Evolutionary conservation across 2,797 vertebrate species (phyloP).

Genomic region (Eidolon dupreanum): DNA sequence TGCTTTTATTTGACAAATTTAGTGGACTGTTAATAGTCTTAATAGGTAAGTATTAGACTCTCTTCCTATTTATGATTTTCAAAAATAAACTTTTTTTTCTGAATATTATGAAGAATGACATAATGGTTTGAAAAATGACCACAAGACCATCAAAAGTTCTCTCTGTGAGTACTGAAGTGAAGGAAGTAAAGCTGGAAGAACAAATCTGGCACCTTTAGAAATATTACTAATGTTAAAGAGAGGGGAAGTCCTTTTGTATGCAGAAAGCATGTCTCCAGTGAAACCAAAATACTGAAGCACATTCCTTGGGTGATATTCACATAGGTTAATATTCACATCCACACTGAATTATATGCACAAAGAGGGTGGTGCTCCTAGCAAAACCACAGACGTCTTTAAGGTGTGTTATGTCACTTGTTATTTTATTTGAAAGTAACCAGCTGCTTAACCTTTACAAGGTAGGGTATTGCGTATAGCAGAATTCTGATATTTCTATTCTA

Average conservation of each 20-base stretch:
- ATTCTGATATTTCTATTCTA: not conserved
- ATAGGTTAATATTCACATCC: not conserved
- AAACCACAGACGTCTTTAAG: not conserved
- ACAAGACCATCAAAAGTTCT: not conserved
- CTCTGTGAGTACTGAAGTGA: not conserved
- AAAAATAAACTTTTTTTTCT: slow-evolving; percentile 8
- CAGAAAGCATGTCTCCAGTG: slow-evolving; percentile 12
- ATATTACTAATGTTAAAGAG: not conserved
- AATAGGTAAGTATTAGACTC: not conserved
- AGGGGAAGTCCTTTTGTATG: slow-evolving; percentile 40
- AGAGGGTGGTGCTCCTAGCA: not conserved
- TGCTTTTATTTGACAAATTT: slow-evolving; percentile 11
- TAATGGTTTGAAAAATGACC: slow-evolving; percentile 1
- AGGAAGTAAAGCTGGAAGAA: slow-evolving; percentile 22
- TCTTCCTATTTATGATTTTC: not conserved
- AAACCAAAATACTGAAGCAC: slow-evolving; percentile 55
- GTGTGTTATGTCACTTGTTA: not conserved
- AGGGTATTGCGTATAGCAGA: not conserved
- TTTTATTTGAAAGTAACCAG: slow-evolving; percentile 34
- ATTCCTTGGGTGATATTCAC: slow-evolving; percentile 54
- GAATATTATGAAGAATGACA: not conserved
- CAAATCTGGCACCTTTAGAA: not conserved
- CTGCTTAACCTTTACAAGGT: not conserved
- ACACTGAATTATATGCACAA: not conserved
- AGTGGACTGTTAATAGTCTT: not conserved